These are phyloP conservation scores for Jacana jacana DNA, from an alignment of 2,113 vertebrate genomes.

Conservation along the genomic window DNA sequence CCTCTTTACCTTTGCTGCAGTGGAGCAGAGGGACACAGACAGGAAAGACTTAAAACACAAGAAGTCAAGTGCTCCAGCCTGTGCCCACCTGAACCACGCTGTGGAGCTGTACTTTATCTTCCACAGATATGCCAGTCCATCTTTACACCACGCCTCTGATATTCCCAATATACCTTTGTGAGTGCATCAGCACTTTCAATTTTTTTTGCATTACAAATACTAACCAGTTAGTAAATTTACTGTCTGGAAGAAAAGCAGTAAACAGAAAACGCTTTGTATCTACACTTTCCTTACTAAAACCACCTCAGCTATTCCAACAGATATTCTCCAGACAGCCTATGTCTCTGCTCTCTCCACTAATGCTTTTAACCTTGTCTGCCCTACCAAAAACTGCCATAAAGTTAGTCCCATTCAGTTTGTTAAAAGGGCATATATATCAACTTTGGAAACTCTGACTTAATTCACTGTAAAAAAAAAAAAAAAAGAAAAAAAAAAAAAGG, in stretches of 20 bases:
- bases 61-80: neutral
- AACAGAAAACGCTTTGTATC: neutral
- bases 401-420: neutral
- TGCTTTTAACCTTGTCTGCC: conserved; percentile 31
- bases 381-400: conserved; percentile 1
- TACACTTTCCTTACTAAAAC: neutral
- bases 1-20: neutral
- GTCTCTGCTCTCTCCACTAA: neutral
- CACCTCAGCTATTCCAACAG: neutral
- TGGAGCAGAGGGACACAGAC: neutral
- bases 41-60: neutral
- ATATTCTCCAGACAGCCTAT: neutral
- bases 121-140: neutral
- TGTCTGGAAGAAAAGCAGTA: neutral
- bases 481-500: neutral
- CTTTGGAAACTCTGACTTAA: neutral
- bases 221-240: neutral
- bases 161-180: neutral
- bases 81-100: neutral
- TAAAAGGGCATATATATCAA: neutral
- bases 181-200: neutral
- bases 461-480: neutral
- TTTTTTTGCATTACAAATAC: neutral
- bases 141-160: neutral
- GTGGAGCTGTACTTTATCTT: neutral